Conservation (phyloP, 1,140 invertebrate species). For the Orchesella cincta region DNA sequence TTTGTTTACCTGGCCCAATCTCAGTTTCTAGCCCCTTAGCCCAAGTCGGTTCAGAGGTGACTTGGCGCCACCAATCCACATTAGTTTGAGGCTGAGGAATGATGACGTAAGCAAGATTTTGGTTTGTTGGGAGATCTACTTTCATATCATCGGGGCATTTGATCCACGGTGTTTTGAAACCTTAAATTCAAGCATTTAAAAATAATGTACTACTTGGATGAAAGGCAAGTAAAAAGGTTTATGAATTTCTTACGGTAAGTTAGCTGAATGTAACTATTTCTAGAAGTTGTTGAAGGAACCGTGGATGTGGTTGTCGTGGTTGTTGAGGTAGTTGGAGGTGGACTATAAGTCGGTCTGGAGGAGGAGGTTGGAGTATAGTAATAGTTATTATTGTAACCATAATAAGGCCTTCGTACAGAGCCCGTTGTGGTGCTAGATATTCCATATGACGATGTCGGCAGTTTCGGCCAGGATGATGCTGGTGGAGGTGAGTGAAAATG, state of each 20-base stretch:
- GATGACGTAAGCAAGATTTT: conserved; percentile 62
- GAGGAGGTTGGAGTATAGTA: conserved; percentile 3
- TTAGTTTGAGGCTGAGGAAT: conserved; percentile 69
- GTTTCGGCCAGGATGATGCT: background rate
- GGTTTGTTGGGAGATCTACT: conserved; percentile 61
- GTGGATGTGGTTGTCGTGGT: conserved; percentile 37
- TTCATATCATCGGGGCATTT: conserved; percentile 65
- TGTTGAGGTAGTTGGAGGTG: conserved; percentile 1
- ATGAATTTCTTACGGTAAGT: conserved; percentile 46
- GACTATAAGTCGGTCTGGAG: background rate
- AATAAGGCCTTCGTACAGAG: conserved; percentile 5
- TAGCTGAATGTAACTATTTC: conserved; percentile 50
- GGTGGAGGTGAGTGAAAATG: conserved; percentile 23
- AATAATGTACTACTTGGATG: background rate
- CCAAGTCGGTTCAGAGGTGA: conserved; percentile 63
- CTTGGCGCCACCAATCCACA: conserved; percentile 62
- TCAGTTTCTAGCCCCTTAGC: conserved; percentile 66
- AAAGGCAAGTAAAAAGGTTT: conserved; percentile 12
- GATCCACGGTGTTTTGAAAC: conserved; percentile 61
- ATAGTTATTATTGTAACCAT: conserved; percentile 20
- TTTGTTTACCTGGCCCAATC: conserved; percentile 62
- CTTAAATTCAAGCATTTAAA: conserved; percentile 27
- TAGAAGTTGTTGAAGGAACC: no score
- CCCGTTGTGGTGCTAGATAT: background rate
- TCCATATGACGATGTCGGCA: background rate